Evolutionary conservation across 2,113 vertebrate species (phyloP), one percentile per base, ranked within the genome.

Genomic region (Empidonax alnorum): DNA sequence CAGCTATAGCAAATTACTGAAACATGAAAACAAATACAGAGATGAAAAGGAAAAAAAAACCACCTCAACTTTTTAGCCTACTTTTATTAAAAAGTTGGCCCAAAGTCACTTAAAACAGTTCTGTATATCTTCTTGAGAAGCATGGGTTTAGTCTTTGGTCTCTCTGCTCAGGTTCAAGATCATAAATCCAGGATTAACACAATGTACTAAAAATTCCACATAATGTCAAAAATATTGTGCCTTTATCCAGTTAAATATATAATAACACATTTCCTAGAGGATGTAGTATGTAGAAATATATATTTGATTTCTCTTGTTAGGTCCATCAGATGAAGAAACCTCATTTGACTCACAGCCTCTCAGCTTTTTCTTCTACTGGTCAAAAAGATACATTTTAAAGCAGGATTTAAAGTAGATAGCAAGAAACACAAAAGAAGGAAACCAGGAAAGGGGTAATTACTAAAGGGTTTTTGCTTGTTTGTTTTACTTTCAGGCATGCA

Each of bases 381-480:
- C n/a, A 68, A 41, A 82, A 71, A 75, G 20, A 52, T 2, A 49
- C 2, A 47, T 65, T 76, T 72, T 65, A 76, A 23, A 21, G 6
- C 4, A 68, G 55, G 14, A 77, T 68, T 79, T 79, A 7, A 91
- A 65, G 24, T 20, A 52, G 19, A 55, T 0, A 67, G 22, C 21
- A 67, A 55, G 24, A 76, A 81, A 78, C 10, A 59, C 5, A 63
- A 44, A 63, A 9, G 4, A 84, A 66, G 7, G 77, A 58, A 95
- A 33, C 19, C 35, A 42, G 23, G 8, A 86, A 80, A 66, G 3
- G 3, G n/a, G 44, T 24, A 39, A 76, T 41, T 66, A 63, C 13
- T 30, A 27, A 27, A 7, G 2, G 7, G 1, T 0, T 5, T 47
- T 46, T n/a, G 13, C 33, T 73, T 74, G 15, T 35, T 73, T 71